Evolutionary conservation across 2,797 vertebrate genomes (phyloP).

Genomic region (Melanogrammus aeglefinus): DNA sequence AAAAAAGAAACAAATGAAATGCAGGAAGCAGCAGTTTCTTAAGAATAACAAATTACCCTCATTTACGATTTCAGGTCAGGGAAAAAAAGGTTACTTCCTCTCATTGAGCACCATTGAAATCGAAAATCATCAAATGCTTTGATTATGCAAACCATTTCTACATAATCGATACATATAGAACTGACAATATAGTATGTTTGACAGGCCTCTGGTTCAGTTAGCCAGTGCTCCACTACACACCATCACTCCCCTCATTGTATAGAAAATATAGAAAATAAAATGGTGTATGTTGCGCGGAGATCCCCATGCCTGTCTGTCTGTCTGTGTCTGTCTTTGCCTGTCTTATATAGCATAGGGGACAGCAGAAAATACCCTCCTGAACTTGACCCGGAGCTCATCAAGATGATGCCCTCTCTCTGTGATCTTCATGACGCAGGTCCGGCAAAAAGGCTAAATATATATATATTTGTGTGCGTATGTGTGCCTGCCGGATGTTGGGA

Average conservation of each 20-base stretch:
- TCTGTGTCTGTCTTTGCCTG: neutral
- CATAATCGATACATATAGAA: neutral
- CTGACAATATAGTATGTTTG: neutral
- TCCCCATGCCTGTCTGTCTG: conserved; percentile 5
- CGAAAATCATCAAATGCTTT: neutral
- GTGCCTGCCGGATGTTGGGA: neutral
- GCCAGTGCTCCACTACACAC: neutral
- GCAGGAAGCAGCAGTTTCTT: conserved; percentile 55
- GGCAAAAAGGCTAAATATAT: neutral
- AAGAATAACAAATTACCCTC: conserved; percentile 42
- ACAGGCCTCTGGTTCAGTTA: neutral
- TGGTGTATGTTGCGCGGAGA: neutral
- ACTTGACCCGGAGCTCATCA: neutral
- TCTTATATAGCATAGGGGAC: neutral
- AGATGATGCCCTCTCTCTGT: neutral
- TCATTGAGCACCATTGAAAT: conserved; percentile 4
- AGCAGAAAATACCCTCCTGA: neutral
- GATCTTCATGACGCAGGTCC: neutral
- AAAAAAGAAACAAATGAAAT: conserved; percentile 22
- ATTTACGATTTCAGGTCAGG: conserved; percentile 33
- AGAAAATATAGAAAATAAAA: neutral
- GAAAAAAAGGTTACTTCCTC: conserved; percentile 43
- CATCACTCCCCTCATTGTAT: neutral
- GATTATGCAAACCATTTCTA: neutral
- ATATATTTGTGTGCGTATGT: neutral